Percentiles rank a stretch among this genome's conserved stretches.
phyloP scores from a whole-genome alignment of 2,888 invertebrate genomes.

The Cepaea hortensis region DNA sequence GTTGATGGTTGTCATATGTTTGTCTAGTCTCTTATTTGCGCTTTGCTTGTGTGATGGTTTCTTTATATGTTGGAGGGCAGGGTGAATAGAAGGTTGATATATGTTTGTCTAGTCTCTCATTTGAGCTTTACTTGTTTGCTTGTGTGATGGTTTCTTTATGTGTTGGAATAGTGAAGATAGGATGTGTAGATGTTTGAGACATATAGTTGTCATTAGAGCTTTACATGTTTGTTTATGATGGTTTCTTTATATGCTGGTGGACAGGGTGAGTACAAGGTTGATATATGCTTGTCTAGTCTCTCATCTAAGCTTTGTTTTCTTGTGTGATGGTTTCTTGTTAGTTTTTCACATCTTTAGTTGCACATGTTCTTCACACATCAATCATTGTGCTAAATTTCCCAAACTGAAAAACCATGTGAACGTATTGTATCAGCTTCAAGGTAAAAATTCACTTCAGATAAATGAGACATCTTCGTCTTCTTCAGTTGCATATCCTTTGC shows the following conservation, averaged over 20 bases:
- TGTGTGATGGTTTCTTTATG: neutral
- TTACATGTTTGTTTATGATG: conserved; percentile 77
- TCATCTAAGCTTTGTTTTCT: no score
- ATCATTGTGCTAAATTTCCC: no score
- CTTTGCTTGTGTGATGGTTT: conserved; percentile 82
- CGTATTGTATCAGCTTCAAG: no score
- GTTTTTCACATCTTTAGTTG: neutral
- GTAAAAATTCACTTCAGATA: no score
- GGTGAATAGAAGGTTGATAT: conserved; percentile 85
- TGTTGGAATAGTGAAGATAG: neutral
- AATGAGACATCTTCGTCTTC: no score
- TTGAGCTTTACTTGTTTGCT: neutral
- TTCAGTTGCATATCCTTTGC: no score
- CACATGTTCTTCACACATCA: neutral
- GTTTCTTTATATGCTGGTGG: conserved; percentile 99
- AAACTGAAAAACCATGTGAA: no score
- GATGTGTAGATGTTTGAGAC: neutral
- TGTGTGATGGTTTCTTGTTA: neutral
- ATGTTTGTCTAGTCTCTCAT: neutral
- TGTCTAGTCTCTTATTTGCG: neutral
- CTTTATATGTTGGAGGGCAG: conserved; percentile 99
- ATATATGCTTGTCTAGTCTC: neutral
- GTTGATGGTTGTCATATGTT: neutral
- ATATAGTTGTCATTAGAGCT: no score
- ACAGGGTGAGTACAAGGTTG: conserved; percentile 90